These are phyloP conservation scores for Gallinago stenura DNA, from an alignment of 2,797 vertebrate genomes.

Conservation along the genomic window DNA sequence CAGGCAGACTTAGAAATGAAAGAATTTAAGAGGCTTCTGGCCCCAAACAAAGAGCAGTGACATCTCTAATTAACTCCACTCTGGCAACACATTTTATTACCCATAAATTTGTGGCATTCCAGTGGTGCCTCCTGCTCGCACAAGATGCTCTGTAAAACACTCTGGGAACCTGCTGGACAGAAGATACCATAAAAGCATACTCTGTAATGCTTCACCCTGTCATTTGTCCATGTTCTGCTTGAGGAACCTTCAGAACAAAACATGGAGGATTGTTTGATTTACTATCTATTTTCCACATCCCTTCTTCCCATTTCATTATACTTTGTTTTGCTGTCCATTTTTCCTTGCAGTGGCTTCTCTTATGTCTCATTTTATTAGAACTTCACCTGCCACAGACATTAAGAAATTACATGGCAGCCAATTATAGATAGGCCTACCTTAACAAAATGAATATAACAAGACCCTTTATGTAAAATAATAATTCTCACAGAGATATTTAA, in stretches of 20 bases:
- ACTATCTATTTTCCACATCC: background rate
- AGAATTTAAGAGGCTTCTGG: background rate
- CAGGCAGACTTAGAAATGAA: background rate
- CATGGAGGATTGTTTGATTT: background rate
- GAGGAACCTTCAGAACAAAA: background rate
- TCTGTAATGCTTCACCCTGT: background rate
- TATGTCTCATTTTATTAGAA: background rate
- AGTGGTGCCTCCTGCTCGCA: background rate
- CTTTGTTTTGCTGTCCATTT: background rate
- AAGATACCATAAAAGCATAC: background rate
- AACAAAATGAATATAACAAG: background rate
- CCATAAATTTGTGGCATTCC: background rate
- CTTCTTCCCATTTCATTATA: background rate
- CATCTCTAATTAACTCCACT: background rate
- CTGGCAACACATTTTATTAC: background rate
- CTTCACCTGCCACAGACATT: background rate
- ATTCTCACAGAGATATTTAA: background rate
- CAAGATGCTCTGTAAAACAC: background rate
- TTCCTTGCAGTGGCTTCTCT: background rate
- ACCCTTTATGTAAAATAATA: background rate
- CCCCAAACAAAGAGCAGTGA: background rate
- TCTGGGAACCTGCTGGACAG: background rate
- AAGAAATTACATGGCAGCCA: background rate
- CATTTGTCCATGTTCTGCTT: background rate
- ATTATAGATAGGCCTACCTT: background rate